These are phyloP conservation scores for Pseudococcus viburni DNA, from an alignment of 2,888 invertebrate species.

Conservation along the genomic window DNA sequence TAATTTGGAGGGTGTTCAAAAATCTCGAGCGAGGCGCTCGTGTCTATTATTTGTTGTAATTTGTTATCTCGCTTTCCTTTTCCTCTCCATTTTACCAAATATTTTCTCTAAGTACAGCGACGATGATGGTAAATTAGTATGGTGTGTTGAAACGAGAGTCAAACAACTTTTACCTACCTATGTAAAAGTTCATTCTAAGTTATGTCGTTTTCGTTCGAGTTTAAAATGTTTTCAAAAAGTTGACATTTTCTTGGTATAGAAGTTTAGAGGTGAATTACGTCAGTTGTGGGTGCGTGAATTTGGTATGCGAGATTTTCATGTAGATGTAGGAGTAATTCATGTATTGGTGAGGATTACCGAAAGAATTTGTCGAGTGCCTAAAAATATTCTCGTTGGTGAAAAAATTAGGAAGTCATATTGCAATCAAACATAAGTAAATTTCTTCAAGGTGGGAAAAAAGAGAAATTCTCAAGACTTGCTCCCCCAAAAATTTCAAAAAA, in stretches of 20 bases:
- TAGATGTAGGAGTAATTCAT: neutral
- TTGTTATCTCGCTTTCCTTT: constrained; percentile 32
- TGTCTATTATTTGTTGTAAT: constrained; percentile 36
- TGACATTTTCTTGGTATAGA: neutral
- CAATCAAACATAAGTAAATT: too few relatives aligned
- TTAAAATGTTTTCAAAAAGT: neutral
- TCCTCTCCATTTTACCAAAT: neutral
- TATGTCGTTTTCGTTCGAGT: neutral
- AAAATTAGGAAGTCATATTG: too few relatives aligned
- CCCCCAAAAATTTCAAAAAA: too few relatives aligned
- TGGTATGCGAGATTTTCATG: neutral
- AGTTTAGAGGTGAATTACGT: neutral
- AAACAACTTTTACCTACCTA: constrained; percentile 19
- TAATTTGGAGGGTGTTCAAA: constrained; percentile 52
- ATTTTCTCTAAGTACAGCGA: neutral
- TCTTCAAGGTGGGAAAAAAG: too few relatives aligned
- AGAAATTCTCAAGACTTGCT: too few relatives aligned
- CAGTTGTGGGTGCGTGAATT: neutral
- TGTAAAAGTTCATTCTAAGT: neutral
- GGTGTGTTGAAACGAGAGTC: constrained; percentile 17
- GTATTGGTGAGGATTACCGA: too few relatives aligned
- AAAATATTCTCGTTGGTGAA: too few relatives aligned
- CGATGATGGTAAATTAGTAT: constrained; percentile 40
- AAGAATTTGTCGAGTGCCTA: too few relatives aligned
- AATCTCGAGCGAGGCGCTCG: constrained; percentile 7